Percentiles rank a stretch among this genome's conserved stretches.
These are phyloP conservation scores for Rhinatrema bivittatum DNA, from an alignment of 2,797 vertebrate species.

Conservation along the genomic window DNA sequence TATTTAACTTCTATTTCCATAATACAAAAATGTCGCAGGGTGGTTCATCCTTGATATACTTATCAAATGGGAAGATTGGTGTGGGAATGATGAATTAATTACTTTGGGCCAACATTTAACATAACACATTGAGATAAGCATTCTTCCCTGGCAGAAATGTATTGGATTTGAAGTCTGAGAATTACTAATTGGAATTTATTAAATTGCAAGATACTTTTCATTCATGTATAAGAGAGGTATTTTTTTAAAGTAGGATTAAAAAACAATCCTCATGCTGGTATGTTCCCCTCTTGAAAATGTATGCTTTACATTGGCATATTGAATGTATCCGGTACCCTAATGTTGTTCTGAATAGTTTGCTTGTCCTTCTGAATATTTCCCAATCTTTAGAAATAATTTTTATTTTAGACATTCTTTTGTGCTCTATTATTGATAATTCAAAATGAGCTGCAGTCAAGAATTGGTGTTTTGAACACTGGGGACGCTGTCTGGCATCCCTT, in stretches of 20 bases:
- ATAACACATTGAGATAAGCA: slow-evolving; percentile 4
- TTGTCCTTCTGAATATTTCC: no score
- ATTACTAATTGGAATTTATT: slow-evolving; percentile 11
- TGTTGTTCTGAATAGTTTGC: no score
- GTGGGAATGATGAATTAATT: slow-evolving; percentile 12
- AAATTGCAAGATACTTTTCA: background rate
- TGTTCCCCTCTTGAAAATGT: background rate
- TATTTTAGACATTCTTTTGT: background rate
- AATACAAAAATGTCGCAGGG: background rate
- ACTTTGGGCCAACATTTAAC: background rate
- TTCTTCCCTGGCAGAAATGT: background rate
- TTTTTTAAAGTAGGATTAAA: background rate
- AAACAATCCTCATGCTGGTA: background rate
- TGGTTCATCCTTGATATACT: slow-evolving; percentile 1
- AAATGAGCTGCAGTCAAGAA: no score
- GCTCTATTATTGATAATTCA: no score
- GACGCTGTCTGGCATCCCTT: no score
- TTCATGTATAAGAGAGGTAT: background rate
- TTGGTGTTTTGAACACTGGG: no score
- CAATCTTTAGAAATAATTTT: background rate
- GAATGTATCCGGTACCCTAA: no score
- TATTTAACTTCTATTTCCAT: background rate
- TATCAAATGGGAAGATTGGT: background rate
- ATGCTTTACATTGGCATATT: background rate
- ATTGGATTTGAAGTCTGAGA: background rate